Evolutionary conservation across 2,113 vertebrate genomes (phyloP).

Genomic region (Otus sunia): DNA sequence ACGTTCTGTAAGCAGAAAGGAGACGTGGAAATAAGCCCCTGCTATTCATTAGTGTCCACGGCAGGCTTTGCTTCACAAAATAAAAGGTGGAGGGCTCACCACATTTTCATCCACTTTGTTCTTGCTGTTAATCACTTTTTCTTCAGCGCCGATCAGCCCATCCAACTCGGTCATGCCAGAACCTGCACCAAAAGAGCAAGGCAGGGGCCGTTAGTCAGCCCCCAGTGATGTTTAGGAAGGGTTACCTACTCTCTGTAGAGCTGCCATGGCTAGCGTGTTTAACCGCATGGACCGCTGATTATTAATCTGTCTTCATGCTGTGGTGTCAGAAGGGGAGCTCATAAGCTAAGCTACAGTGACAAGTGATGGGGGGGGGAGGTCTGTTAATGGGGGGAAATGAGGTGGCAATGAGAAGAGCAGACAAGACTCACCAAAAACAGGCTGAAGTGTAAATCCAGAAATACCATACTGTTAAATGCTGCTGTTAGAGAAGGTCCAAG

Average conservation of each 20-base stretch:
- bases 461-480: not conserved
- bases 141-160: slow-evolving; percentile 88
- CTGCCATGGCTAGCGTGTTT: not conserved
- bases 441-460: not conserved
- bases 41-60: not conserved
- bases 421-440: not conserved
- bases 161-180: slow-evolving; percentile 88
- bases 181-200: slow-evolving; percentile 74
- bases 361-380: not conserved
- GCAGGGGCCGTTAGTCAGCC: not conserved
- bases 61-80: not conserved
- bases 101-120: slow-evolving; percentile 87
- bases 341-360: not conserved
- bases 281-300: not conserved
- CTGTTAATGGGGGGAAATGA: slow-evolving; percentile 39
- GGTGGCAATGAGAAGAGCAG: slow-evolving; percentile 25
- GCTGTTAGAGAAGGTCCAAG: not conserved
- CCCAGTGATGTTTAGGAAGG: not conserved
- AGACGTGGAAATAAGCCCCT: not conserved
- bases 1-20: not conserved
- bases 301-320: not conserved
- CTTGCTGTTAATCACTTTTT: slow-evolving; percentile 93
- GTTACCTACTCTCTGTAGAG: not conserved
- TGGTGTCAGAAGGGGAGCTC: not conserved
- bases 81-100: slow-evolving; percentile 76